Evolutionary conservation across 2,113 vertebrate species (phyloP).

Genomic region (Microcebus ravelobensis): DNA sequence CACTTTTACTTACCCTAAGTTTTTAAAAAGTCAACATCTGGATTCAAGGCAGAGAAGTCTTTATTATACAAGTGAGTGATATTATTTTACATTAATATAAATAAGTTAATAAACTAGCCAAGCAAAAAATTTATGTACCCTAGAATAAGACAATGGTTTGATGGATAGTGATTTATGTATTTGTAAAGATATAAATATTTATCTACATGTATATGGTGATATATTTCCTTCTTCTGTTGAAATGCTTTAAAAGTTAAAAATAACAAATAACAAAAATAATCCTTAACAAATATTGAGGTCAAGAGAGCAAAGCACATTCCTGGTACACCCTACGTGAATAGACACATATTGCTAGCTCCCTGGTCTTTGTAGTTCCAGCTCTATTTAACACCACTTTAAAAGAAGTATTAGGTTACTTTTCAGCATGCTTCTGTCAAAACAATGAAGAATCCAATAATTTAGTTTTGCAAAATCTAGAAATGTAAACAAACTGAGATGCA

Average conservation of each 20-base stretch:
- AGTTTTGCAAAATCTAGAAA: constrained; percentile 55
- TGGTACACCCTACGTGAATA: neutral
- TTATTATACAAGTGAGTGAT: neutral
- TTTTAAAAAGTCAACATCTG: neutral
- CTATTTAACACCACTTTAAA: constrained; percentile 58
- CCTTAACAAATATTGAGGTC: constrained; percentile 60
- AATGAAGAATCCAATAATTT: constrained; percentile 53
- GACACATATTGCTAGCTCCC: constrained; percentile 49
- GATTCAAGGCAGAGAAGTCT: neutral
- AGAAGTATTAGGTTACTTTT: constrained; percentile 65
- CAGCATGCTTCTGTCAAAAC: constrained; percentile 34
- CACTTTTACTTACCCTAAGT: neutral
- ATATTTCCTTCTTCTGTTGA: neutral
- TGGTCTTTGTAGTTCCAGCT: neutral
- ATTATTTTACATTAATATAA: constrained; percentile 30
- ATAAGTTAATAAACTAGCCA: neutral
- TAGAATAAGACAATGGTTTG: neutral
- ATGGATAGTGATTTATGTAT: neutral
- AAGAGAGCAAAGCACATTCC: neutral
- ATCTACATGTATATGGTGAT: neutral
- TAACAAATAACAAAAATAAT: neutral
- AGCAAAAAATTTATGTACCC: neutral
- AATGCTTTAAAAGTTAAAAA: constrained; percentile 12
- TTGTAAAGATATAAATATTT: neutral
- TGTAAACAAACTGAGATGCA: constrained; percentile 65